Evolutionary conservation across 2,113 vertebrate genomes (phyloP), one percentile per base, ranked within the genome.

Genomic region (Neolamprologus fasciatus): DNA sequence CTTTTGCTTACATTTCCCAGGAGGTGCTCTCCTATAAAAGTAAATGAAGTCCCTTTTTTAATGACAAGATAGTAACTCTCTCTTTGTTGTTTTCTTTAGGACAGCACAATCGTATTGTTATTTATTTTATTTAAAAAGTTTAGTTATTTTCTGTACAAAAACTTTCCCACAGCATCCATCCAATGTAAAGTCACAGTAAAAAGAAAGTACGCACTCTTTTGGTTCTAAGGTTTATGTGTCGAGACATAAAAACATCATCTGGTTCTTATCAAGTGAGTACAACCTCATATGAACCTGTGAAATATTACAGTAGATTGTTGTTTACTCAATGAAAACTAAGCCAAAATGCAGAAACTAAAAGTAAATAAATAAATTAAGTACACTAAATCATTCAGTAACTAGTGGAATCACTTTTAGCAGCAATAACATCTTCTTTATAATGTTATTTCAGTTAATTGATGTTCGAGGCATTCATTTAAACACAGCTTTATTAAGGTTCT

Each of bases 1-100:
- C 80, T 96, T 97, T 51, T 95, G 94, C 92, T 96, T 97, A 92
- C 98, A 98, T 85, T 98, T 98, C 28, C 96, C 97, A 37, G 97
- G 97, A 40, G 97, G 96, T 82, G 97, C 97, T 94, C 97, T 94
- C 96, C 97, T 98, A 89, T 54, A 91, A 80, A 79, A 40, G 47
- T 12, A 50, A 53, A 47, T 80, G 3, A 19, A 78, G 26, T 68
- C 63, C 33, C 5, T 51, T 17, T 58, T 79, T 21, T 11, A 19
- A 68, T 53, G 28, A 54, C 0, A 57, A 45, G 13, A 73, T 68
- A 37, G 63, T 21, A 37, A 68, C 33, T 37, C 19, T n/a, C 11
- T 68, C 61, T 73, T 26, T n/a, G 37, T 19, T 45, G 11, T 40
- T 35, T 80, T 33, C 47, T 54, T 54, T 7, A 80, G n/a, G 3